These are phyloP conservation scores for Neosilurus mollespiculum DNA, from an alignment of 2,797 vertebrate species.

Conservation along the genomic window DNA sequence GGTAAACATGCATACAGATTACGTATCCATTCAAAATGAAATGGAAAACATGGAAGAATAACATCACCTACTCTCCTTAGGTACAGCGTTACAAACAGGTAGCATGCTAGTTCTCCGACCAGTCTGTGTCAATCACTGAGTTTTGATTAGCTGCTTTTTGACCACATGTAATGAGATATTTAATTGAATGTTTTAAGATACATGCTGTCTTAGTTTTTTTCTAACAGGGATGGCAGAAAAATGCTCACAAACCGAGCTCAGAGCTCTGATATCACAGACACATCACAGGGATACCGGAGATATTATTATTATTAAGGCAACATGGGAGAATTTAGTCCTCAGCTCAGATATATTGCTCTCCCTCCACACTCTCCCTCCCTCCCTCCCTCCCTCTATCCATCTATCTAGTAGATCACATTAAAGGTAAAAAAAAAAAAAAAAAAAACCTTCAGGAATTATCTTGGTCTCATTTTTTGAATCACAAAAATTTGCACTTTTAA, in stretches of 20 bases:
- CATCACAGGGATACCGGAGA: conserved; percentile 67
- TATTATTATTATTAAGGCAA: conserved; percentile 55
- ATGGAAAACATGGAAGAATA: conserved; percentile 20
- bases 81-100: not conserved
- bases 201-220: not conserved
- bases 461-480: too few relatives aligned
- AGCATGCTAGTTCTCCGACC: conserved; percentile 9
- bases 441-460: too few relatives aligned
- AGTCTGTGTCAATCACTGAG: conserved; percentile 1
- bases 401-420: too few relatives aligned
- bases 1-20: conserved; percentile 30
- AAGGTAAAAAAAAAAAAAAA: too few relatives aligned
- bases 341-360: conserved; percentile 23
- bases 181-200: not conserved
- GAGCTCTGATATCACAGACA: conserved; percentile 47
- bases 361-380: too few relatives aligned
- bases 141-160: conserved; percentile 7
- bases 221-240: not conserved
- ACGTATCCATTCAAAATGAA: conserved; percentile 15
- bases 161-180: conserved; percentile 8
- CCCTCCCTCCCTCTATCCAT: too few relatives aligned
- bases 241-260: conserved; percentile 10
- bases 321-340: conserved; percentile 62
- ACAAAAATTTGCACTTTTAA: too few relatives aligned
- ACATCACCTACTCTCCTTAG: not conserved